Conservation (phyloP, 2,888 invertebrate species). For the Volucella inanis region DNA sequence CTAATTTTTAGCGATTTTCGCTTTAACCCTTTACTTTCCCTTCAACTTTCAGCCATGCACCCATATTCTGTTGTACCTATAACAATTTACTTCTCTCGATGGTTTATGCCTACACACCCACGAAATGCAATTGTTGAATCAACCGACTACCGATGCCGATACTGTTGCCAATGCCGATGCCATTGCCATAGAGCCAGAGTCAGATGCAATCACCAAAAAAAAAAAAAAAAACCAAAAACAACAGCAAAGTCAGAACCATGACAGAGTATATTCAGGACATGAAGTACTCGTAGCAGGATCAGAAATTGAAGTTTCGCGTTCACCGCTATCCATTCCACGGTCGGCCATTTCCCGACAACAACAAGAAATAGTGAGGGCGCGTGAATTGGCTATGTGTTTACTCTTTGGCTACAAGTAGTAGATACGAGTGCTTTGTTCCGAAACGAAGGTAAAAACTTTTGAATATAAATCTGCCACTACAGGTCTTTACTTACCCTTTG, state of each 20-base stretch:
- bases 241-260: constrained; percentile 57
- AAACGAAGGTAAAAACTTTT: constrained; percentile 68
- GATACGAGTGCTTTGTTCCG: constrained; percentile 28
- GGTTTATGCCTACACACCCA: not conserved
- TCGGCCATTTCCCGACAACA: constrained; percentile 33
- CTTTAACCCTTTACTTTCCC: constrained; percentile 32
- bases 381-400: constrained; percentile 63
- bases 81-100: constrained; percentile 29
- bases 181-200: not conserved
- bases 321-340: constrained; percentile 35
- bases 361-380: constrained; percentile 61
- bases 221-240: constrained; percentile 69
- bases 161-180: no score
- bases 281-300: constrained; percentile 21
- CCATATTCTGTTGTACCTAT: not conserved
- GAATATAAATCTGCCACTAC: constrained; percentile 62
- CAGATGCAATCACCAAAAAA: constrained; percentile 17
- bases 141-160: constrained; percentile 60
- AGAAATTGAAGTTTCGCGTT: constrained; percentile 51
- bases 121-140: constrained; percentile 67
- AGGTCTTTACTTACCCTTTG: not conserved
- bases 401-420: constrained; percentile 23
- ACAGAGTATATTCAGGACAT: not conserved
- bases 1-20: constrained; percentile 73
- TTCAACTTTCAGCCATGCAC: not conserved